phyloP scores from a whole-genome alignment of 1,140 invertebrate species.

The Dreissena polymorpha region DNA sequence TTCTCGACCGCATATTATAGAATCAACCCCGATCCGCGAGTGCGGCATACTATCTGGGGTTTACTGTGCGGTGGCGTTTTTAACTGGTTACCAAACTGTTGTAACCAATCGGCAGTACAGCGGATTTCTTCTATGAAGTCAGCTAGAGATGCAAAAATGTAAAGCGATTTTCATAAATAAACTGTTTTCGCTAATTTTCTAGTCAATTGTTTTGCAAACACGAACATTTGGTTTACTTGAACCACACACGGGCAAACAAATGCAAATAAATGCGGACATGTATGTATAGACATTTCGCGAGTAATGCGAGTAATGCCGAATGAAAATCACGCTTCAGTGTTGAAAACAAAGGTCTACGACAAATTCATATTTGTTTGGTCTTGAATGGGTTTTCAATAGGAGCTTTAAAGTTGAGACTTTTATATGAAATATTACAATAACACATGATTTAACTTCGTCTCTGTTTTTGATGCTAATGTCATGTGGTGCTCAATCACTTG shows the following conservation, averaged over 20 bases:
- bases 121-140: conserved; percentile 54
- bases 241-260: not conserved
- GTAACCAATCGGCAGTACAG: conserved; percentile 62
- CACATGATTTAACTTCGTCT: not conserved
- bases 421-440: not conserved
- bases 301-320: too few relatives aligned
- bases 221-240: not conserved
- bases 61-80: conserved; percentile 40
- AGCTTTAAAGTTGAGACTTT: not conserved
- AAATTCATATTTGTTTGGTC: too few relatives aligned
- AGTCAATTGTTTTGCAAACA: not conserved
- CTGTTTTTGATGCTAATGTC: not conserved
- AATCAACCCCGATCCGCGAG: conserved; percentile 49
- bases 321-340: not conserved
- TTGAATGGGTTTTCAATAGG: too few relatives aligned
- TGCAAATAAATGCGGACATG: not conserved
- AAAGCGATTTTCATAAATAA: not conserved
- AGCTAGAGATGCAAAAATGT: conserved; percentile 52
- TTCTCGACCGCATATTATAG: conserved; percentile 12
- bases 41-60: conserved; percentile 53
- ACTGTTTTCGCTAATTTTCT: not conserved
- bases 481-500: not conserved
- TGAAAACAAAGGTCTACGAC: not conserved
- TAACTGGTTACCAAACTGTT: conserved; percentile 62
- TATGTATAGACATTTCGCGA: not conserved